Percentiles rank a stretch among this genome's conserved stretches.
These are phyloP conservation scores for roundworm (Caenorhabditis elegans) DNA, from an alignment of 1,140 invertebrate species.

Conservation along the genomic window DNA sequence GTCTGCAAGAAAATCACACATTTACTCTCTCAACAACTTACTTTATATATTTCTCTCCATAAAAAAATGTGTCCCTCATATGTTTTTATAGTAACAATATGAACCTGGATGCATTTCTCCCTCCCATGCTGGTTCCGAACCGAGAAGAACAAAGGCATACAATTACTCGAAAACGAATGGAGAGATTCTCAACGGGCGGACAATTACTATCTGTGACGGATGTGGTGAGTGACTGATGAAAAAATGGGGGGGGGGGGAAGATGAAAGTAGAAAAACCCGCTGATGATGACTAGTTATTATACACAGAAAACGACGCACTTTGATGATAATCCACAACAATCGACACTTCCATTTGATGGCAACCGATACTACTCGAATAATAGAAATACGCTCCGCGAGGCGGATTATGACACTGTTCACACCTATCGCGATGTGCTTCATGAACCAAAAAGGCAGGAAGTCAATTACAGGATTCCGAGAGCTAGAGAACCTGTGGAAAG, in stretches of 20 bases:
- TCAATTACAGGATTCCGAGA: not conserved
- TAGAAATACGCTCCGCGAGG: slow-evolving; percentile 9
- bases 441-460: not conserved
- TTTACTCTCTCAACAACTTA: too few species aligned
- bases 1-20: too few species aligned
- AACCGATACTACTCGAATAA: slow-evolving; percentile 1
- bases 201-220: slow-evolving; percentile 30
- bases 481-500: not conserved
- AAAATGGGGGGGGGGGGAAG: not conserved
- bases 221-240: slow-evolving; percentile 26
- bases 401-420: slow-evolving; percentile 21
- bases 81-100: not conserved
- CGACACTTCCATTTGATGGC: not conserved
- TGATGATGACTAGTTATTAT: not conserved
- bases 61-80: not conserved
- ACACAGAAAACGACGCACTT: slow-evolving; percentile 21
- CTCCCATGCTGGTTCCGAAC: not conserved
- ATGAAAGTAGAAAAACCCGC: not conserved
- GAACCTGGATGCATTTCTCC: slow-evolving; percentile 13
- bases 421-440: slow-evolving; percentile 8
- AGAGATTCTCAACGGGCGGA: slow-evolving; percentile 10
- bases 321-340: slow-evolving; percentile 22
- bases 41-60: too few species aligned
- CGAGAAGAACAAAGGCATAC: slow-evolving; percentile 17
- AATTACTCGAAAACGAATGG: slow-evolving; percentile 8